Evolutionary conservation across 2,888 invertebrate genomes (phyloP).

Genomic region (Melikaiella ostensackeni): DNA sequence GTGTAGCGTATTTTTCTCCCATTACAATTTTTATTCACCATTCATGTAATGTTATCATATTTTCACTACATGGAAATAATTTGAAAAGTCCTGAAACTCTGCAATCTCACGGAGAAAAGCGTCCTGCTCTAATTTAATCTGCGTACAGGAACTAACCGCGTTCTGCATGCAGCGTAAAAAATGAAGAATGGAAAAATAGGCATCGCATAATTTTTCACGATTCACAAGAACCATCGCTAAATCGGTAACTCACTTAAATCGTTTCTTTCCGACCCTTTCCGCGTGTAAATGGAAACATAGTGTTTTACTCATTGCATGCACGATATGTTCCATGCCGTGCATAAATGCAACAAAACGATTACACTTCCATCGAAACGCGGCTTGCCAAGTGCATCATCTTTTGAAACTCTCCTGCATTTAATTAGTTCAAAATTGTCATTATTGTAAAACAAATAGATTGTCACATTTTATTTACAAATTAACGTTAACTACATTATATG

Average conservation of each 20-base stretch:
- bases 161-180: conserved; percentile 22
- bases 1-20: background rate
- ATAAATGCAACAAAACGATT: conserved; percentile 24
- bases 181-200: conserved; percentile 13
- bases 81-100: background rate
- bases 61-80: background rate
- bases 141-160: conserved; percentile 1
- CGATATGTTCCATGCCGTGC: conserved; percentile 20
- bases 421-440: background rate
- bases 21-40: background rate
- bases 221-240: conserved; percentile 21
- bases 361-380: background rate
- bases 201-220: conserved; percentile 25
- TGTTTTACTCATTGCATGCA: conserved; percentile 34
- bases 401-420: background rate
- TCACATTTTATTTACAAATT: background rate
- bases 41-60: background rate
- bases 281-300: conserved; percentile 32
- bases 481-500: background rate
- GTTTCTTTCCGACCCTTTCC: conserved; percentile 22
- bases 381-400: conserved; percentile 7
- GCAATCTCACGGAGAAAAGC: background rate
- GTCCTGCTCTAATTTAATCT: background rate
- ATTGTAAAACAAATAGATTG: background rate
- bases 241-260: conserved; percentile 15